Percentiles rank a stretch among this genome's conserved stretches.
Evolutionary conservation across 1,140 invertebrate species (phyloP).

Genomic region (Antheraea mylitta): DNA sequence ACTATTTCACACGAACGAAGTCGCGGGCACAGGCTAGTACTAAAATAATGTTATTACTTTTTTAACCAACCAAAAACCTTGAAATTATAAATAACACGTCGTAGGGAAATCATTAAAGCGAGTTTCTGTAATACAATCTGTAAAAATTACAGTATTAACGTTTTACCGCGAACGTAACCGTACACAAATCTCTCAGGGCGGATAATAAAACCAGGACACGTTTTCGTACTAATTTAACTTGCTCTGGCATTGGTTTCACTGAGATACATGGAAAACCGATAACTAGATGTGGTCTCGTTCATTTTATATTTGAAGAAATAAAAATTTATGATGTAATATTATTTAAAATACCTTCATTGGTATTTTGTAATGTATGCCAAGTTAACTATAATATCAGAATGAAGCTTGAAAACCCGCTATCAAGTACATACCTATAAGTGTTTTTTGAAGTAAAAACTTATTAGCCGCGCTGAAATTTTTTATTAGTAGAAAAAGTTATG

Average conservation of each 20-base stretch:
- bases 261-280: slow-evolving; percentile 11
- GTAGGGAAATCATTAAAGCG: slow-evolving; percentile 7
- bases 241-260: slow-evolving; percentile 25
- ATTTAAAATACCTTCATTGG: too few species aligned
- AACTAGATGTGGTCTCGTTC: slow-evolving; percentile 2
- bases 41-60: background rate
- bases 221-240: slow-evolving; percentile 55
- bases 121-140: slow-evolving; percentile 16
- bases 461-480: too few species aligned
- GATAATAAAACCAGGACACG: slow-evolving; percentile 51
- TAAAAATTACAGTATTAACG: slow-evolving; percentile 33
- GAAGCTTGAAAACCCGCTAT: too few species aligned
- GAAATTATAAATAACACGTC: slow-evolving; percentile 12
- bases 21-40: too few species aligned
- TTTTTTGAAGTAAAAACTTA: too few species aligned
- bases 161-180: slow-evolving; percentile 35
- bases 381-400: too few species aligned
- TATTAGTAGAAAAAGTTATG: too few species aligned
- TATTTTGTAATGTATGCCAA: too few species aligned
- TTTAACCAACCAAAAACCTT: background rate
- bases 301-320: too few species aligned
- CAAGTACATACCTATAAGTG: too few species aligned
- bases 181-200: slow-evolving; percentile 34
- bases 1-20: too few species aligned
- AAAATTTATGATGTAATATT: too few species aligned